phyloP scores from a whole-genome alignment of 92 coral and sea anemone genomes.

The Epizoanthus ramosus region DNA sequence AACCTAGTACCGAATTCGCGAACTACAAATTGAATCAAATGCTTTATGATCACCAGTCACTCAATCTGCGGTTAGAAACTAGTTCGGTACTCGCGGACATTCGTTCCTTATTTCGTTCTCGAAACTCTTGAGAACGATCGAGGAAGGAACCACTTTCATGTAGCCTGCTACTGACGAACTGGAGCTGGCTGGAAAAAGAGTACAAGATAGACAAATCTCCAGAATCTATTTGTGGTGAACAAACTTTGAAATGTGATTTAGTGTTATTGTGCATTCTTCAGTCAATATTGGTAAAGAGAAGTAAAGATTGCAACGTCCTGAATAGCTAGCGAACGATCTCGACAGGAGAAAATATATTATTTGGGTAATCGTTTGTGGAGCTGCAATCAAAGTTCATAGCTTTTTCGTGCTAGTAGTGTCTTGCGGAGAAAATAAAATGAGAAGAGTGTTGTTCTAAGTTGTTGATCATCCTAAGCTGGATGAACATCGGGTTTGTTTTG shows the following conservation, averaged over 20 bases:
- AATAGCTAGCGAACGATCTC: neutral
- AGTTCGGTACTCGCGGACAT: too few species aligned
- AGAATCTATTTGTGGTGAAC: conserved; percentile 3
- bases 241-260: conserved; percentile 8
- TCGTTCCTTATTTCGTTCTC: too few species aligned
- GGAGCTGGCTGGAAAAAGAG: neutral
- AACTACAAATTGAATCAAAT: too few species aligned
- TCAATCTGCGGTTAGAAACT: too few species aligned
- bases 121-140: too few species aligned
- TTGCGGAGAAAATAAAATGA: neutral
- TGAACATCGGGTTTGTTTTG: neutral
- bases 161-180: neutral
- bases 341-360: neutral
- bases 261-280: neutral
- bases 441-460: neutral
- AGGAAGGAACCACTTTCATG: too few species aligned
- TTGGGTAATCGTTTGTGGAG: too few species aligned
- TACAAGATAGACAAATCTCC: neutral
- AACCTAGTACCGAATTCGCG: too few species aligned
- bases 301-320: conserved; percentile 20
- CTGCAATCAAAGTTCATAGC: too few species aligned
- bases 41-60: too few species aligned
- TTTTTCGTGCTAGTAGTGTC: neutral
- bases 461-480: conserved; percentile 21
- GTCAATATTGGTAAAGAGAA: conserved; percentile 31